Evolutionary conservation across 1,140 invertebrate genomes (phyloP).

Genomic region (Drosophila ficusphila): DNA sequence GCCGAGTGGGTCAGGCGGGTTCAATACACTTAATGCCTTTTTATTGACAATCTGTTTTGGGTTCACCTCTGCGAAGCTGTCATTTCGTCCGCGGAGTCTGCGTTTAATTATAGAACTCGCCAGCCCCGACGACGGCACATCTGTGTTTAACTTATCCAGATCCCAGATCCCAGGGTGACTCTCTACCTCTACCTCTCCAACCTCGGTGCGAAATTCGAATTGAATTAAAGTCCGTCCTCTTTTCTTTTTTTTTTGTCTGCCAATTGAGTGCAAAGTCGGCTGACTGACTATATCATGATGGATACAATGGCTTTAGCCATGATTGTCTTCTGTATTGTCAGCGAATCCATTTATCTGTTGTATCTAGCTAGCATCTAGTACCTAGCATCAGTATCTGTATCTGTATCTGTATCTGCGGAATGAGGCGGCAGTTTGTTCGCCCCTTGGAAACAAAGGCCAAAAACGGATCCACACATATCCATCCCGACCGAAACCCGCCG

Average conservation of each 20-base stretch:
- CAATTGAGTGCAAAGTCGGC: conserved; percentile 27
- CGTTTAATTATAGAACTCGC: conserved; percentile 37
- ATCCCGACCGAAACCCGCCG: background rate
- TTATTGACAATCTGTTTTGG: conserved; percentile 43
- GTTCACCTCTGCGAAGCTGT: conserved; percentile 3
- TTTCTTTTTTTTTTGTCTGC: conserved; percentile 51
- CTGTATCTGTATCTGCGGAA: conserved; percentile 5
- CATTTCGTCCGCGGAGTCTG: conserved; percentile 21
- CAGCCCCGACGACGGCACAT: conserved; percentile 12
- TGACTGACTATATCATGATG: background rate
- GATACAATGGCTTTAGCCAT: background rate
- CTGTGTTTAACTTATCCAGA: conserved; percentile 36
- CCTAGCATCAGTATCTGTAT: conserved; percentile 4
- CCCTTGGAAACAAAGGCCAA: conserved; percentile 28
- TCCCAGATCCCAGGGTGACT: no score
- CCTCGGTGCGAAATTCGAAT: conserved; percentile 23
- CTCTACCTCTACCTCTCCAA: background rate
- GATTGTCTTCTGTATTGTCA: background rate
- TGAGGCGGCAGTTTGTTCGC: conserved; percentile 26
- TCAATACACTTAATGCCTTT: conserved; percentile 39
- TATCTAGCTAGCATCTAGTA: conserved; percentile 10
- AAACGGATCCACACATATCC: no score
- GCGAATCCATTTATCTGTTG: background rate
- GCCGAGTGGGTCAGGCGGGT: conserved; percentile 29
- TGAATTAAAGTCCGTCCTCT: conserved; percentile 37